These are phyloP conservation scores for Neolamprologus devosi DNA, from an alignment of 2,113 vertebrate genomes.

Conservation along the genomic window DNA sequence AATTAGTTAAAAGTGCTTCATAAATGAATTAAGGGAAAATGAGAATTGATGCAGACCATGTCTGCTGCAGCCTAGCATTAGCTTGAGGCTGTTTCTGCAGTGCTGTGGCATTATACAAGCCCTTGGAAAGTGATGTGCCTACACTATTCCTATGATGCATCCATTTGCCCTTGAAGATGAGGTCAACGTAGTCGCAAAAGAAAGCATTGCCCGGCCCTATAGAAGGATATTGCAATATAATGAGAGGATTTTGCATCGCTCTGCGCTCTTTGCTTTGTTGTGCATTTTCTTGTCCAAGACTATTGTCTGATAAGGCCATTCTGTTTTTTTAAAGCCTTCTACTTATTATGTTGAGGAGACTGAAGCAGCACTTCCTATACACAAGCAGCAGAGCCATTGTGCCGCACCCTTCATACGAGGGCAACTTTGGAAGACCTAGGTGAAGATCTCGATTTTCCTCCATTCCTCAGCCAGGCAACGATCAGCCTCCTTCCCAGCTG, in stretches of 20 bases:
- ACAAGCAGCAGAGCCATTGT: not conserved
- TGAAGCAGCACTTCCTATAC: not conserved
- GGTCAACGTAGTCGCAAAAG: not conserved
- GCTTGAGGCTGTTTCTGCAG: not conserved
- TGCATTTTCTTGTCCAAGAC: not conserved
- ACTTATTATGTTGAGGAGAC: not conserved
- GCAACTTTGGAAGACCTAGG: not conserved
- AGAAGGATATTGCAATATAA: not conserved
- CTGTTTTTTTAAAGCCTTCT: not conserved
- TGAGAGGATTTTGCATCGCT: not conserved
- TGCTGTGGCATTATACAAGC: not conserved
- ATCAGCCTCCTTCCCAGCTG: conserved; percentile 19
- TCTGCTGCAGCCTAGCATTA: not conserved
- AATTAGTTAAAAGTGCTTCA: not conserved
- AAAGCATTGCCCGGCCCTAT: not conserved
- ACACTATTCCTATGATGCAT: not conserved
- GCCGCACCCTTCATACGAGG: not conserved
- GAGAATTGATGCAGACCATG: not conserved
- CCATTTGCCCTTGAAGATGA: conserved; percentile 3
- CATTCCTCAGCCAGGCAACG: not conserved
- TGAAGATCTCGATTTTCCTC: not conserved
- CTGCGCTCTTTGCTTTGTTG: not conserved
- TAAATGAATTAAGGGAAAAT: not conserved
- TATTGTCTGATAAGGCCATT: not conserved
- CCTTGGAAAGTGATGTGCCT: not conserved